These are phyloP conservation scores for Sarcophaga caerulescens DNA, from an alignment of 2,888 invertebrate species.

Conservation along the genomic window DNA sequence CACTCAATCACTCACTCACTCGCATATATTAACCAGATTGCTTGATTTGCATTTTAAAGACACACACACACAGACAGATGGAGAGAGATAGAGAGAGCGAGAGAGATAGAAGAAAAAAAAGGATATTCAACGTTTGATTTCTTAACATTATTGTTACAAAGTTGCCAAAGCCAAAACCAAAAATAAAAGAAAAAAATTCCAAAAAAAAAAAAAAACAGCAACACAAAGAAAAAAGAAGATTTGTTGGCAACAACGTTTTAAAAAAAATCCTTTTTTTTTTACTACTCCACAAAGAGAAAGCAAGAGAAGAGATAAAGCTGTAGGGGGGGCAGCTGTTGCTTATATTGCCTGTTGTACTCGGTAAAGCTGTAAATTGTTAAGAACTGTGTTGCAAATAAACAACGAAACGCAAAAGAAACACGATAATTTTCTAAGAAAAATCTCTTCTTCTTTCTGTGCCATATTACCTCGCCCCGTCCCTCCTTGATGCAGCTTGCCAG, in stretches of 20 bases:
- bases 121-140: slow-evolving; percentile 56
- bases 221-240: neutral
- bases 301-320: neutral
- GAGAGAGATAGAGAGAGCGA: too few relatives aligned
- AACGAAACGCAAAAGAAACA: too few relatives aligned
- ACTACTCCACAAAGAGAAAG: too few relatives aligned
- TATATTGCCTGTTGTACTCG: slow-evolving; percentile 15
- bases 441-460: neutral
- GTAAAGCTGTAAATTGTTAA: slow-evolving; percentile 57
- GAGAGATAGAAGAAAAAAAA: slow-evolving; percentile 10
- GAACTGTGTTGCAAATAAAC: neutral
- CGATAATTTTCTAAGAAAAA: slow-evolving; percentile 16
- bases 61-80: too few relatives aligned
- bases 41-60: slow-evolving; percentile 63
- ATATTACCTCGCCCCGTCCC: neutral
- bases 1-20: too few relatives aligned
- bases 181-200: neutral
- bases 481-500: neutral
- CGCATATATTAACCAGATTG: slow-evolving; percentile 46
- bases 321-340: neutral
- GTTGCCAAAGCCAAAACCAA: slow-evolving; percentile 2
- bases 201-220: too few relatives aligned
- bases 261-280: too few relatives aligned
- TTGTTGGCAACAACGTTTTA: neutral
- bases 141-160: slow-evolving; percentile 55